Evolutionary conservation across 2,888 invertebrate genomes (phyloP).

Genomic region (Chaetoderma sp.): DNA sequence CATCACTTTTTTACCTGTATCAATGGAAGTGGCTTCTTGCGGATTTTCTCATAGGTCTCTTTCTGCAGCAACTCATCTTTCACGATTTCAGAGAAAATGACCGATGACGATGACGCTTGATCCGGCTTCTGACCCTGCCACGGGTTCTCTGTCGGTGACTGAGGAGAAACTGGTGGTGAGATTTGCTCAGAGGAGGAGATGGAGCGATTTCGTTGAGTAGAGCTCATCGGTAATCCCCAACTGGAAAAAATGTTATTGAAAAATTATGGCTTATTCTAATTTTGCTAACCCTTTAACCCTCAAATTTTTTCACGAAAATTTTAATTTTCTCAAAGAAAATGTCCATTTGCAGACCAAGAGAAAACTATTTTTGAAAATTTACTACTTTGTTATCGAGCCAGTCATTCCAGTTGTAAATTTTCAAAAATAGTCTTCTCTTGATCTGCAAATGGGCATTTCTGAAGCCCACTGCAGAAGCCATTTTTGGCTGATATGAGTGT

Average conservation of each 20-base stretch:
- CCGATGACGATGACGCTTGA: conserved; percentile 29
- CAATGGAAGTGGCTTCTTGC: conserved; percentile 79
- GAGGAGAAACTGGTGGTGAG: neutral
- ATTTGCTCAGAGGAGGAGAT: neutral
- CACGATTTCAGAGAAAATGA: conserved; percentile 75
- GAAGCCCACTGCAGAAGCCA: no score
- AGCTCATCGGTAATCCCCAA: conserved; percentile 45
- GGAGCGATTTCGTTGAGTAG: conserved; percentile 1
- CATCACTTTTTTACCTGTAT: conserved; percentile 82
- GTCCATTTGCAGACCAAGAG: no score
- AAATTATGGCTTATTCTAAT: no score
- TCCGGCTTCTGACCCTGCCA: conserved; percentile 38
- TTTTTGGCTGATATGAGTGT: no score
- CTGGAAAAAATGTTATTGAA: conserved; percentile 33
- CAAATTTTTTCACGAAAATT: no score
- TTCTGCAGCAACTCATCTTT: conserved; percentile 81
- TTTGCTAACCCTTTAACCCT: no score
- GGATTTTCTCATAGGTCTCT: conserved; percentile 79
- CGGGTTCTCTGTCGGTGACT: conserved; percentile 40
- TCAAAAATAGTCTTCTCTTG: no score
- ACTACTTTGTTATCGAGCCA: no score
- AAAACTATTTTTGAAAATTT: no score
- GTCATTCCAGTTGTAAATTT: no score
- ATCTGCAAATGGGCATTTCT: no score
- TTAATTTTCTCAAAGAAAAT: no score